Base-by-base conservation (phyloP, 2,888 invertebrate species). In the Hirudinaria manillensis region DNA sequence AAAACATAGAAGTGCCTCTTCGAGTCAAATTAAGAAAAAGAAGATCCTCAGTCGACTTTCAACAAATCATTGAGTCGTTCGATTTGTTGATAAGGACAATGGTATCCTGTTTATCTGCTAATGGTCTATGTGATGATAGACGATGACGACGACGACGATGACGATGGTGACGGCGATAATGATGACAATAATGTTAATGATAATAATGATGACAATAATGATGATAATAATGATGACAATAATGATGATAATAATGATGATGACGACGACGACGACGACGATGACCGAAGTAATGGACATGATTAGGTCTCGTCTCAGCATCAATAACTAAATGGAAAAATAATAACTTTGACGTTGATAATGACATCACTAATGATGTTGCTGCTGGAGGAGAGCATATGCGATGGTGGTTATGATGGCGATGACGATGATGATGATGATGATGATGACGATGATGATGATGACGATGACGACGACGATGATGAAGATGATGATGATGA, bases 191-290 rank as follows among this genome's bases (percentile, higher is more conserved):
- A 75, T 75, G 51, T 73, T 75, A 55, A 75, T 73, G 70, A 75
- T 75, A 55, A 75, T 75, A 55, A 75, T 75, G 70, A 75, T 75
- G 70, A 75, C 72, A 53, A 75, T 75, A 55, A 75, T 75, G 70
- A 75, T 75, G 56, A 75, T 75, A 55, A 75, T 75, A 55, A 75
- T 75, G 70, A 75, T 71, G 70, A 75, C 19, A 77, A 77, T 77
- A 77, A 77, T 77, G 77, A 77, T 77, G 77, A 77, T 77, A 77
- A 77, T 77, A 74, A 77, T 75, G 77, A 77, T 77, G 77, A 77
- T 77, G 74, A 77, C 75, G 56, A 56, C 16, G 56, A 56, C 16
- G 56, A 56, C 16, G 56, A 56, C 16, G 56, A 56, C 16, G 56
- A 56, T 27, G 56, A 56, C 24, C 16, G 27, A 16, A 24, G 27